Percentiles rank a stretch among this genome's conserved stretches.
Evolutionary conservation across 1,140 invertebrate species (phyloP).

Genomic region (Bursaphelenchus mucronatus): DNA sequence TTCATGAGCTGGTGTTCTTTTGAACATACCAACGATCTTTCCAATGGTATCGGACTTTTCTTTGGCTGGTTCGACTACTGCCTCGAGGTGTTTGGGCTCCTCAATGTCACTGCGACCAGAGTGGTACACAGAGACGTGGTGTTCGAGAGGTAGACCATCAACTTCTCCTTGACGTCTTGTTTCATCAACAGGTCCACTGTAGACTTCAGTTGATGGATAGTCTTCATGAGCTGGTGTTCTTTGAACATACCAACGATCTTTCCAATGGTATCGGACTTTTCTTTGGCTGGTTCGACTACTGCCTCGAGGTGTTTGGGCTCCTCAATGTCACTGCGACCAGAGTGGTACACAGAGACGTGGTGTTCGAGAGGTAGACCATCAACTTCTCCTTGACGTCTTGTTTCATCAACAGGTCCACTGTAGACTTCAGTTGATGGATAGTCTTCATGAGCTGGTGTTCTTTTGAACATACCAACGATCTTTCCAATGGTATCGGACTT

Average conservation of each 20-base stretch:
- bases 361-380: slow-evolving; percentile 3
- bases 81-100: not conserved
- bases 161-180: not conserved
- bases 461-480: not conserved
- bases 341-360: not conserved
- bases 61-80: not conserved
- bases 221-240: not conserved
- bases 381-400: not conserved
- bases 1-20: not conserved
- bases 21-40: slow-evolving; percentile 9
- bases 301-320: not conserved
- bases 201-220: not conserved
- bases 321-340: not conserved
- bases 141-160: not conserved
- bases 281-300: too few relatives aligned
- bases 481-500: not conserved
- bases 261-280: too few relatives aligned
- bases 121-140: not conserved
- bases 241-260: not conserved
- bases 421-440: not conserved
- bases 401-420: not conserved
- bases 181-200: slow-evolving; percentile 2
- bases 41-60: not conserved
- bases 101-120: not conserved
- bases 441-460: not conserved